Evolutionary conservation across 2,888 invertebrate genomes (phyloP), one percentile per base, ranked within the genome.

Genomic region (Odontomyia ornata): DNA sequence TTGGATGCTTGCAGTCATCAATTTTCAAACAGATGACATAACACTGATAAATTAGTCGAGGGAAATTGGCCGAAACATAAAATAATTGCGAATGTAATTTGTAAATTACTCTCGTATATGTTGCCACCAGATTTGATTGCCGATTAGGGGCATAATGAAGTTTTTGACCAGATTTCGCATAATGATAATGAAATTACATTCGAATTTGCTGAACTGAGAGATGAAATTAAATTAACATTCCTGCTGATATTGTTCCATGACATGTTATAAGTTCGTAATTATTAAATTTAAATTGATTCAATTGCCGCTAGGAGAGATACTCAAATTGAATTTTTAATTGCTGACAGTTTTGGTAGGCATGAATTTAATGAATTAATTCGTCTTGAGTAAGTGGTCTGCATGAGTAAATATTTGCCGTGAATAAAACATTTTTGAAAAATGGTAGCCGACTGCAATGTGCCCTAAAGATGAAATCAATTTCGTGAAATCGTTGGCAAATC

Each of bases 31-130:
- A 86, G 86, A 86, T 86, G 85, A 85, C 86, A 86, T 84, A 83
- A 84, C 84, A 82, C 84, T 85, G 86, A 86, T 86, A 86, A 86
- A 86, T 86, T 86, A 85, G 86, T 85, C 84, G 82, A 84, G 28
- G 83, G 86, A 86, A 86, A 86, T 86, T 86, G 85, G 84, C 85
- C 86, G 85, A 85, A 86, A 86, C 86, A 86, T 86, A 85, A 86
- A 86, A 86, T 86, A 86, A 86, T 86, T 86, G 86, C 86, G 84
- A 86, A 86, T 86, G 86, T 86, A 86, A 86, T 86, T 86, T 86
- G 85, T 85, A 85, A 85, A 73, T 73, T 73, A 72, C 71, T 72
- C 71, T 72, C 71, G 71, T 56, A 28, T 72, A 56, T 72, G 56
- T 27, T 72, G 71, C 71, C 71, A 72, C 71, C 60, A 60, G 73